Conservation (phyloP, 2,888 invertebrate species). For the Trichacis sp. region DNA sequence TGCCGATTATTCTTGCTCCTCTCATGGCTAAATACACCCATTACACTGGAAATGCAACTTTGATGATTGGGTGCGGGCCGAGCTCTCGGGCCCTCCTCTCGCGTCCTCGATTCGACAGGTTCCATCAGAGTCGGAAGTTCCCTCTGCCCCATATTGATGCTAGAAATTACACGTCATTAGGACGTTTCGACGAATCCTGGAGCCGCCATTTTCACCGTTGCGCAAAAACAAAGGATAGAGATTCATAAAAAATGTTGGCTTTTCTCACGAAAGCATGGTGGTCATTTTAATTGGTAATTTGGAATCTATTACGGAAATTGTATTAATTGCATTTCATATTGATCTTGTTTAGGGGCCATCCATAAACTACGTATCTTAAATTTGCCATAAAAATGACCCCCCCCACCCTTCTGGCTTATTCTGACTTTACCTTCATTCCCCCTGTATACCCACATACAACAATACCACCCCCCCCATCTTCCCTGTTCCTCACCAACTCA, state of each 20-base stretch:
- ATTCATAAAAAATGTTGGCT: too few species aligned
- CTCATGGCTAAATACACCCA: slow-evolving; percentile 60
- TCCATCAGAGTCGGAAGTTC: slow-evolving; percentile 35
- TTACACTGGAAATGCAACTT: slow-evolving; percentile 67
- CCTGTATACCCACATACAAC: too few species aligned
- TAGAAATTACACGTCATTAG: slow-evolving; percentile 15
- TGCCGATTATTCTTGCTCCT: slow-evolving; percentile 32
- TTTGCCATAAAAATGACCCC: too few species aligned
- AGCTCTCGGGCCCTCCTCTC: slow-evolving; percentile 14
- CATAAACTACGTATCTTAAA: too few species aligned
- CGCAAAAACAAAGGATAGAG: neutral
- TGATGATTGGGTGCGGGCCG: slow-evolving; percentile 63
- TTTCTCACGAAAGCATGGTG: neutral
- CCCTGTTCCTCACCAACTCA: too few species aligned
- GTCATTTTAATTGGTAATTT: too few species aligned
- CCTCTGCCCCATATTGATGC: slow-evolving; percentile 11
- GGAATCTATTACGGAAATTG: too few species aligned
- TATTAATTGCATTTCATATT: too few species aligned
- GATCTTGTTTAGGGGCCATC: too few species aligned
- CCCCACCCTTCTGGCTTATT: too few species aligned
- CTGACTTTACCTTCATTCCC: too few species aligned
- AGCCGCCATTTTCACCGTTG: neutral
- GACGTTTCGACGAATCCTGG: neutral
- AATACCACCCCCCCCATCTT: too few species aligned
- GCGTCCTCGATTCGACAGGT: slow-evolving; percentile 26